Base-by-base conservation (phyloP, 2,113 vertebrate species). In the Campylomormyrus tamandua region DNA sequence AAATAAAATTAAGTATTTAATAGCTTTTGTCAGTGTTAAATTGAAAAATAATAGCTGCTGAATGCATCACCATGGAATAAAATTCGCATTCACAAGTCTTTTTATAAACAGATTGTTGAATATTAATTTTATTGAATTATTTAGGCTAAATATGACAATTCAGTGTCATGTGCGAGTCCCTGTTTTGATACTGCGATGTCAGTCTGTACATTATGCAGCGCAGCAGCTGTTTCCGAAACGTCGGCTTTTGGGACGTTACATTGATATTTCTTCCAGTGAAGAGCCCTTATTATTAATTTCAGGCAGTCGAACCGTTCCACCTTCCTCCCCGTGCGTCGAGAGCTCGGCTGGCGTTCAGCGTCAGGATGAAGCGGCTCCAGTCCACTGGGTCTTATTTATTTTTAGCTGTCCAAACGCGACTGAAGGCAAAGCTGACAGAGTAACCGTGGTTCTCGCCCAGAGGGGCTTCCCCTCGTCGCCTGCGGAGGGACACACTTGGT, bases 31-130 rank as follows among this genome's bases (percentile, higher is more conserved):
- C 50, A 48, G 46, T 62, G 42, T 90, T 58, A 83, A 83, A 88
- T 88, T 83, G 74, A 56, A 53, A 87, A 87, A 52, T 88, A 58
- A 48, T 88, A 46, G 86, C 89, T 56, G 83, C n/a, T 52, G 45
- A 31, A 89, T 42, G 49, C n/a, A 42, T 89, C 80, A 89, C 52
- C 21, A 62, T 39, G 42, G 27, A 45, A 80, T 52, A 89, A 27
- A 83, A 31, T 42, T 49, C 24, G 48, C 52, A 62, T 49, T 42
- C 39, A 42, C 39, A 42, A 49, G n/a, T 74, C 15, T 62, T 85
- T 62, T 85, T 27, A 62, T 58, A 58, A 84, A 13, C 10, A 62
- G 83, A 31, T 48, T 19, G 39, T 42, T 45, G 24, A 53, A 88
- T 62, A 42, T 62, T 86, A 42, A 56, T 56, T 56, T 87, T 10